phyloP scores from a whole-genome alignment of 2,113 vertebrate genomes.

The Arothron firmamentum region DNA sequence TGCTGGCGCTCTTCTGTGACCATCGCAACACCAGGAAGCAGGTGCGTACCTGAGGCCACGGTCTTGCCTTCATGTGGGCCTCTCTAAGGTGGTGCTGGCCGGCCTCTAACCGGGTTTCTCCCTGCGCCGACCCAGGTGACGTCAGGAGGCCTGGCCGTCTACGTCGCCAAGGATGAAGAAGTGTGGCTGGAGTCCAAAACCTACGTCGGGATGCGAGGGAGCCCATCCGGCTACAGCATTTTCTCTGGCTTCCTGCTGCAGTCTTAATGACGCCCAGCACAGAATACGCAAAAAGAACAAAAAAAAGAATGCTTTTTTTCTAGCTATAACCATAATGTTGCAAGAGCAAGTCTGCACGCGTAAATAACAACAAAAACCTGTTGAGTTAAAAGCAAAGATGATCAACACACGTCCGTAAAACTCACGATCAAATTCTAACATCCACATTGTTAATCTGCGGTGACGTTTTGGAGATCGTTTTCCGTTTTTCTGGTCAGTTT shows the following conservation, averaged over 20 bases:
- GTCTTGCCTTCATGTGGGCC: too few species aligned
- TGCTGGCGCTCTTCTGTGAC: conserved; percentile 52
- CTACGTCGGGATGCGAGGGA: conserved; percentile 50
- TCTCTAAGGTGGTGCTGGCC: neutral
- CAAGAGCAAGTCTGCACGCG: too few species aligned
- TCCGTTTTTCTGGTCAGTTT: too few species aligned
- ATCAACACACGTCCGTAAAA: too few species aligned
- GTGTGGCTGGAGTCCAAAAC: conserved; percentile 58
- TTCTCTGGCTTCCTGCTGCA: conserved; percentile 63
- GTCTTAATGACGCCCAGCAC: conserved; percentile 15
- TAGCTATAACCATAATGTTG: too few species aligned
- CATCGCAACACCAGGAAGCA: conserved; percentile 18
- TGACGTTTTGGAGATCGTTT: too few species aligned
- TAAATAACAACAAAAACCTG: too few species aligned
- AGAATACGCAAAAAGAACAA: too few species aligned
- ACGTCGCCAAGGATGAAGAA: conserved; percentile 40
- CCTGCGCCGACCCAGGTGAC: conserved; percentile 36
- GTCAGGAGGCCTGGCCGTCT: conserved; percentile 48
- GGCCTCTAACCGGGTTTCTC: neutral
- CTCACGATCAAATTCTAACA: too few species aligned
- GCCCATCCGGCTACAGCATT: conserved; percentile 24
- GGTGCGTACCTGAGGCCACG: conserved; percentile 19
- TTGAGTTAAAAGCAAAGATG: too few species aligned
- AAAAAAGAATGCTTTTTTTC: too few species aligned
- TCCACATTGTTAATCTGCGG: too few species aligned